Evolutionary conservation across 2,113 vertebrate genomes (phyloP), one percentile per base, ranked within the genome.

Genomic region (Chaetorhynchus papuensis): DNA sequence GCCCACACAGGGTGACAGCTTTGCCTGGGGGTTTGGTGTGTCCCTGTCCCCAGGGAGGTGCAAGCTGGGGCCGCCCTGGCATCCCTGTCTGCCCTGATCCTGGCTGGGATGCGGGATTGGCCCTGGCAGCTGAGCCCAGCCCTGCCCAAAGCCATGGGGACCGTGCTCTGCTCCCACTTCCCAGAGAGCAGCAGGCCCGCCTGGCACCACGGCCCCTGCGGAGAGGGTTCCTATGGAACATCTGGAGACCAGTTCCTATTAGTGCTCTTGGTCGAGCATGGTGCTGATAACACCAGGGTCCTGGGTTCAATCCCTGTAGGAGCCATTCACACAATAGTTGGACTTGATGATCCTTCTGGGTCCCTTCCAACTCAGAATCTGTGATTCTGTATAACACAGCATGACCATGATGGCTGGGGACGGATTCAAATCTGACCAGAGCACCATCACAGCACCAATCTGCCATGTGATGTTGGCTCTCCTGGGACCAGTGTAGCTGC

Each of bases 111-210:
- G 1, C 4, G 5, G 30, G 39, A 13, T 22, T 17, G 44, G 18
- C 4, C 16, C 19, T 18, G 63, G 33, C 45, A 42, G 31, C 52
- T 9, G 27, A 31, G 44, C 21, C 17, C 31, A 42, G 71, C 33
- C 39, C 17, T n/a, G 56, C 26, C 16, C 1, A 0, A 2, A 1
- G 11, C n/a, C 16, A 3, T 41, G 39, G 27, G 45, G 3, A 26
- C 9, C 0, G 0, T 1, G 4, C 0, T 3, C 12, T 39, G 11
- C 39, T 82, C 18, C 75, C 3, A 0, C 37, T 53, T 23, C 37
- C 70, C 31, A 21, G 19, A 28, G 28, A 64, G 14, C 49, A 65
- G 33, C 23, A 23, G 39, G 21, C 2, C 27, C 11, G 76, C 0
- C 0, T 27, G 45, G 21, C 24, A 61, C n/a, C 27, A 3, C 4